These are phyloP conservation scores for Amniataba percoides DNA, from an alignment of 2,797 vertebrate genomes.

Conservation along the genomic window DNA sequence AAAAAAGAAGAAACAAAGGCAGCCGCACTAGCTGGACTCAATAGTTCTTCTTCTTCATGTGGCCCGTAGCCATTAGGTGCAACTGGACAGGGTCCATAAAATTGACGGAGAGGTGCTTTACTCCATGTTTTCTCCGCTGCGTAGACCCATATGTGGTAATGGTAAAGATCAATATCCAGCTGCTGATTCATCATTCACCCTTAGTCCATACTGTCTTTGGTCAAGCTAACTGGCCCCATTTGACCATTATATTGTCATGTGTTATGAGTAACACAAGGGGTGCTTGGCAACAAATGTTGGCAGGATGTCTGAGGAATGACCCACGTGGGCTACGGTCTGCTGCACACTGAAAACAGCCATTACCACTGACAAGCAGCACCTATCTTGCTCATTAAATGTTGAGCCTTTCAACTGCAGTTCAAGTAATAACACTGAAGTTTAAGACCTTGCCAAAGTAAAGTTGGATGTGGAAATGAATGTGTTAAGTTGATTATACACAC, in stretches of 20 bases:
- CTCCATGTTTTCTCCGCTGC: constrained; percentile 66
- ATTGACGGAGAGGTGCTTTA: constrained; percentile 77
- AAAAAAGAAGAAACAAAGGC: constrained; percentile 23
- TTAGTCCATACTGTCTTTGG: constrained; percentile 64
- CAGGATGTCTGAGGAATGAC: constrained; percentile 81
- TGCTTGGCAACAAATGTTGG: constrained; percentile 78
- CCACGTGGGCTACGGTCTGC: constrained; percentile 62
- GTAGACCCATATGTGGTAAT: constrained; percentile 71
- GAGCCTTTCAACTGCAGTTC: constrained; percentile 59
- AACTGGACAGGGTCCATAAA: constrained; percentile 73
- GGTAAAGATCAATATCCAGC: constrained; percentile 78
- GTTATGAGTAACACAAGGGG: constrained; percentile 72
- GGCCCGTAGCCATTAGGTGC: constrained; percentile 58
- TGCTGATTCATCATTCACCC: constrained; percentile 77
- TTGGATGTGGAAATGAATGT: constrained; percentile 19
- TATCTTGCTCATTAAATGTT: constrained; percentile 74
- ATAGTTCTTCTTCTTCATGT: constrained; percentile 54
- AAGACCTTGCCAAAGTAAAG: constrained; percentile 24
- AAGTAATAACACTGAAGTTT: constrained; percentile 55
- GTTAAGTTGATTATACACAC: not conserved
- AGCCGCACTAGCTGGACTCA: constrained; percentile 39
- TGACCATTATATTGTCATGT: constrained; percentile 81
- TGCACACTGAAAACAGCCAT: constrained; percentile 80
- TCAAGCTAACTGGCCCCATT: constrained; percentile 77
- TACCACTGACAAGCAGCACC: constrained; percentile 79